phyloP scores from a whole-genome alignment of 2,888 invertebrate species.

The Leptopilina myrica region DNA sequence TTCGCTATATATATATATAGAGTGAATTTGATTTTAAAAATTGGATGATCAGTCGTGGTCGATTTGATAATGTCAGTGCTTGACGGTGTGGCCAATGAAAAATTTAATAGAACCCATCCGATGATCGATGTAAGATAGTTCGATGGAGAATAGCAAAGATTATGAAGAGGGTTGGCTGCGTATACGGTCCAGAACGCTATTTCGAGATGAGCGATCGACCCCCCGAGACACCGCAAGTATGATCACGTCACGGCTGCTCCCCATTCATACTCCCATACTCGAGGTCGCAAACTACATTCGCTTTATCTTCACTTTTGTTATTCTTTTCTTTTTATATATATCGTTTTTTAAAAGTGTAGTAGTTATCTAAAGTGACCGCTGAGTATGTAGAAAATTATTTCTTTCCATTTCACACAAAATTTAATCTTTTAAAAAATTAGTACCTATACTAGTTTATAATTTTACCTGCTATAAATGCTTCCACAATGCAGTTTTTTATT shows the following conservation, averaged over 20 bases:
- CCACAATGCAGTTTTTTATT: too few relatives aligned
- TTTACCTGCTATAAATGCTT: too few relatives aligned
- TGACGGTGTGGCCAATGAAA: conserved; percentile 57
- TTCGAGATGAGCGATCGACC: conserved; percentile 73
- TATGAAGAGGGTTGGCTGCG: conserved; percentile 64
- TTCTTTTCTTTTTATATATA: not conserved
- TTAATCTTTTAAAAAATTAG: too few relatives aligned
- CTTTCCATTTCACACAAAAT: too few relatives aligned
- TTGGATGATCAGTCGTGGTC: conserved; percentile 26
- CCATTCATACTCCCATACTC: conserved; percentile 45
- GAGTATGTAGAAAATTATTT: not conserved
- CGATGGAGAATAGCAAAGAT: conserved; percentile 69
- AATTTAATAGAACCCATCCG: conserved; percentile 67
- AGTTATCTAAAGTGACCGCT: not conserved
- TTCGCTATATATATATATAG: not conserved
- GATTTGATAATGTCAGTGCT: conserved; percentile 31
- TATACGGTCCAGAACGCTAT: conserved; percentile 63
- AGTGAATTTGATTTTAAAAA: conserved; percentile 28
- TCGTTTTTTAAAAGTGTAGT: not conserved
- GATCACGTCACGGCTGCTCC: conserved; percentile 63
- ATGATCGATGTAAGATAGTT: conserved; percentile 74
- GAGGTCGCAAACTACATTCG: conserved; percentile 61
- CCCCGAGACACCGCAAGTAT: conserved; percentile 66
- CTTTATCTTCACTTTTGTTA: conserved; percentile 59
- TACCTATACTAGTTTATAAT: too few relatives aligned